Percentiles rank a stretch among this genome's conserved stretches.
These are phyloP conservation scores for Anhinga anhinga DNA, from an alignment of 2,113 vertebrate genomes.

Conservation along the genomic window DNA sequence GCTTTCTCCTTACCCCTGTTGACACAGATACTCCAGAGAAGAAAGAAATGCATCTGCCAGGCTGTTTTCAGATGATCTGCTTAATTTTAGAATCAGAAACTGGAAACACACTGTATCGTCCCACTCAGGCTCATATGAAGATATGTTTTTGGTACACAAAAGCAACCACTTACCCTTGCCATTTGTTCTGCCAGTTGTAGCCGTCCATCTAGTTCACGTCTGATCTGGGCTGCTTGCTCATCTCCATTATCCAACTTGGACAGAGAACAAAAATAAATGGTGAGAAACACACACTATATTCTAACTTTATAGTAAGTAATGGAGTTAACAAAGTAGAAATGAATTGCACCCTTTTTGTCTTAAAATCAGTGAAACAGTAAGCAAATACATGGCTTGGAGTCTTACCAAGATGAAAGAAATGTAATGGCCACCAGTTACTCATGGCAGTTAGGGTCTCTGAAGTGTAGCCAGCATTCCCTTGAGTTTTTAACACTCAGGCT, in stretches of 20 bases:
- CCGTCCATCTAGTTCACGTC: slow-evolving; percentile 92
- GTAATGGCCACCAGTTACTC: background rate
- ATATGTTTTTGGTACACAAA: background rate
- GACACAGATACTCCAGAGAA: background rate
- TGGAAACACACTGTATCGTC: background rate
- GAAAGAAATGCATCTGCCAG: background rate
- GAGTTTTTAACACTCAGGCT: background rate
- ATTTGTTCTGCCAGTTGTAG: slow-evolving; percentile 92
- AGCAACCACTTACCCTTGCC: slow-evolving; percentile 78
- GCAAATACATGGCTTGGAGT: background rate
- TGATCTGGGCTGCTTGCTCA: slow-evolving; percentile 97
- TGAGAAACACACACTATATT: background rate
- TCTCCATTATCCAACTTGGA: slow-evolving; percentile 92
- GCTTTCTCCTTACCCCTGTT: background rate
- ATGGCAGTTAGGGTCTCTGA: background rate
- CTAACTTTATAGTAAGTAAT: background rate
- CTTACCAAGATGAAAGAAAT: background rate
- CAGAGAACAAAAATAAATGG: background rate
- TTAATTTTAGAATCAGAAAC: background rate
- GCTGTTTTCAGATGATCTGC: background rate
- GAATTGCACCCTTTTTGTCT: background rate
- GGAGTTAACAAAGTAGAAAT: background rate
- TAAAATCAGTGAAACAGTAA: background rate
- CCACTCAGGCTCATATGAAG: background rate
- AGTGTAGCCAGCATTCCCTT: background rate